Conservation (phyloP, 2,888 invertebrate species). For the Pyrochroa serraticornis region DNA sequence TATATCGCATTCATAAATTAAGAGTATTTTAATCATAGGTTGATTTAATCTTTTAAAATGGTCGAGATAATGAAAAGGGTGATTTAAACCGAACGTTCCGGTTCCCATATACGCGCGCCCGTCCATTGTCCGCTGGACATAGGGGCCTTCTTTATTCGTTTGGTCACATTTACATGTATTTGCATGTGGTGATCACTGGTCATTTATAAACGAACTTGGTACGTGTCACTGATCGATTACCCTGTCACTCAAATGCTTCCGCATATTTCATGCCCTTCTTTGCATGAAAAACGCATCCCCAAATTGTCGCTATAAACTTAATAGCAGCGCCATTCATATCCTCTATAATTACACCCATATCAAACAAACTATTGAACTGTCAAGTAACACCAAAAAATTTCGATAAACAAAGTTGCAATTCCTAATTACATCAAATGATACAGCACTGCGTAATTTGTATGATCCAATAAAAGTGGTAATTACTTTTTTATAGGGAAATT, state of each 20-base stretch:
- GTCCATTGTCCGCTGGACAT: constrained; percentile 47
- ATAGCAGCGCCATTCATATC: constrained; percentile 20
- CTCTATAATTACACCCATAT: neutral
- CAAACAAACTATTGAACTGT: neutral
- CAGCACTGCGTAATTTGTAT: neutral
- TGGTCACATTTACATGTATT: constrained; percentile 56
- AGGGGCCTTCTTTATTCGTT: constrained; percentile 49
- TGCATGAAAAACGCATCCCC: constrained; percentile 25
- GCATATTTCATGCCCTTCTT: constrained; percentile 49
- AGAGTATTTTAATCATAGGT: constrained; percentile 28
- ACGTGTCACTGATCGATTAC: constrained; percentile 57
- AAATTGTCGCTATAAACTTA: constrained; percentile 27
- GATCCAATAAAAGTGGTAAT: constrained; percentile 15
- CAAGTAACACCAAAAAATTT: neutral
- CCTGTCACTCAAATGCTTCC: constrained; percentile 54
- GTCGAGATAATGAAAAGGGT: constrained; percentile 31
- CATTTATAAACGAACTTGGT: constrained; percentile 57
- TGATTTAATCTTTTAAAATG: constrained; percentile 31
- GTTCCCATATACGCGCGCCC: constrained; percentile 20
- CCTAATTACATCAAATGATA: constrained; percentile 3
- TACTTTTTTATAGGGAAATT: constrained; percentile 13
- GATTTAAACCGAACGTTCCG: constrained; percentile 25
- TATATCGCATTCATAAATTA: constrained; percentile 24
- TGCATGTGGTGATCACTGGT: constrained; percentile 56
- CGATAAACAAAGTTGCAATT: constrained; percentile 8